These are phyloP conservation scores for Musca vetustissima DNA, from an alignment of 1,140 invertebrate species.

Conservation along the genomic window DNA sequence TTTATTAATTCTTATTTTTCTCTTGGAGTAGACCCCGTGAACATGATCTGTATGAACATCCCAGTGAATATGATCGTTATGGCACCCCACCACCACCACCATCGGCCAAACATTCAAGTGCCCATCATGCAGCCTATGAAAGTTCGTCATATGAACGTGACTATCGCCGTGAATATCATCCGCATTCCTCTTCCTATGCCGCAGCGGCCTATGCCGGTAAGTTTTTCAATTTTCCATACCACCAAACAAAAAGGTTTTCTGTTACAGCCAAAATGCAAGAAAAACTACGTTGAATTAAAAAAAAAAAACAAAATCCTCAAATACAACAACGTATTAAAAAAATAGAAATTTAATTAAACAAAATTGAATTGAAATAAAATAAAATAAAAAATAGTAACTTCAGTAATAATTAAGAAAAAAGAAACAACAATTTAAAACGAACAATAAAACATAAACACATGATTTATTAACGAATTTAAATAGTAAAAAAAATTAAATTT, in stretches of 20 bases:
- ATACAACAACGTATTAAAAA: constrained; percentile 6
- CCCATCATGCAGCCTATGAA: constrained; percentile 43
- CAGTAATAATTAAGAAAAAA: background rate
- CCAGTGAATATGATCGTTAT: constrained; percentile 50
- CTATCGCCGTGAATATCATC: constrained; percentile 52
- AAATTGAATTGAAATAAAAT: constrained; percentile 17
- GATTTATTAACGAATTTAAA: constrained; percentile 30
- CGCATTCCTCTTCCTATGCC: constrained; percentile 51
- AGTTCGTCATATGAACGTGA: constrained; percentile 51
- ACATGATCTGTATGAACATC: constrained; percentile 51
- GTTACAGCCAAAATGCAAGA: constrained; percentile 15
- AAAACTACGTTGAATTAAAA: background rate
- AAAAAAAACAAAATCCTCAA: background rate
- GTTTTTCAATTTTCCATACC: constrained; percentile 26
- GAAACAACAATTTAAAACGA: constrained; percentile 18
- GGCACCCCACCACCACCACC: constrained; percentile 44
- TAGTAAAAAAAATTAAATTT: constrained; percentile 25
- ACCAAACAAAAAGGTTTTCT: constrained; percentile 27
- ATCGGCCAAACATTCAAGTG: constrained; percentile 48
- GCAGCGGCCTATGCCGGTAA: constrained; percentile 52
- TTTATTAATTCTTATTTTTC: background rate
- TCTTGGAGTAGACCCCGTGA: constrained; percentile 39
- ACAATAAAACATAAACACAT: constrained; percentile 21
- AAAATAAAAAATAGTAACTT: constrained; percentile 6
- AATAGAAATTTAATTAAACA: constrained; percentile 17